These are phyloP conservation scores for Lagenorhynchus albirostris DNA, from an alignment of 2,113 vertebrate genomes.

Conservation along the genomic window DNA sequence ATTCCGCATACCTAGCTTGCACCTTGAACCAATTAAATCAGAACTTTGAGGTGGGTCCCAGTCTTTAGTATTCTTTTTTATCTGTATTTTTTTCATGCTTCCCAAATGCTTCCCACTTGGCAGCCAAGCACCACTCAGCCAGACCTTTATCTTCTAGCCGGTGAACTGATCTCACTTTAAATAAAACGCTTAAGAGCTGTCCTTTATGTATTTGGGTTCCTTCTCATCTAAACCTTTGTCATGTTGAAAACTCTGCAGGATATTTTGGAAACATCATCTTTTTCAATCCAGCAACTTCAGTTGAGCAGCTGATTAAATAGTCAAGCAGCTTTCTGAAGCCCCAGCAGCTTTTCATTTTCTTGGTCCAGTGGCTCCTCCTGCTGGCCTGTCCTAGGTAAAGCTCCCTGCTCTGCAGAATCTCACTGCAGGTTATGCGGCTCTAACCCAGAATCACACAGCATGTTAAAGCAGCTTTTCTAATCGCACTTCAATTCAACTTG, in stretches of 20 bases:
- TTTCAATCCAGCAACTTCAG: background rate
- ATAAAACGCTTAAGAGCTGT: background rate
- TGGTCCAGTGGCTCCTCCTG: conserved; percentile 51
- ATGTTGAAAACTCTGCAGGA: background rate
- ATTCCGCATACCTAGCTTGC: background rate
- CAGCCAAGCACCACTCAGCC: background rate
- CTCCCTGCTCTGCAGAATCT: background rate
- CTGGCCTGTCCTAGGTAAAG: background rate
- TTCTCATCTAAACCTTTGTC: background rate
- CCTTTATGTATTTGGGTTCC: background rate
- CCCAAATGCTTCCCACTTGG: background rate
- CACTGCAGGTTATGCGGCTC: fast-evolving
- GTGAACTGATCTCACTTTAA: background rate
- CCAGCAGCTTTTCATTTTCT: background rate
- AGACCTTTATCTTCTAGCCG: background rate
- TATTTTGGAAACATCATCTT: background rate
- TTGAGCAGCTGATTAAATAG: background rate
- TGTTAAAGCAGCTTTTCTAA: background rate
- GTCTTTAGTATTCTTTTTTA: background rate
- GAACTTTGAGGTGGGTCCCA: background rate
- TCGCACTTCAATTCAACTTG: background rate
- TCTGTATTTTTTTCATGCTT: background rate
- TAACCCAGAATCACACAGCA: background rate
- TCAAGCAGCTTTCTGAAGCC: background rate
- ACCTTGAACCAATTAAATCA: background rate